Percentiles rank a stretch among this genome's conserved stretches.
These are phyloP conservation scores for Drosophila setifemur DNA, from an alignment of 1,140 invertebrate species.

Conservation along the genomic window DNA sequence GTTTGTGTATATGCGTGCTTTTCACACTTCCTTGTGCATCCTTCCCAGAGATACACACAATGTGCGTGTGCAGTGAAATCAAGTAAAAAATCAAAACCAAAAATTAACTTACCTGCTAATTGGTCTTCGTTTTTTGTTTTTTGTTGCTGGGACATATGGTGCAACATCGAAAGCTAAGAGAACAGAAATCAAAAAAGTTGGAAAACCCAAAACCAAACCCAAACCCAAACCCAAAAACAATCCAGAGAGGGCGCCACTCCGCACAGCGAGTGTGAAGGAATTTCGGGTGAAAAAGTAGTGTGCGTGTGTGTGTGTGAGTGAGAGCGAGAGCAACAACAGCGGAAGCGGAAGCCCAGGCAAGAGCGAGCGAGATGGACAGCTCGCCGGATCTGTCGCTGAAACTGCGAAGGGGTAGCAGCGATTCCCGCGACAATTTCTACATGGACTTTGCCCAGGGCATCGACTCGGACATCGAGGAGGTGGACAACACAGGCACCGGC, in stretches of 20 bases:
- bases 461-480: slow-evolving; percentile 93
- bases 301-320: neutral
- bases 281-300: neutral
- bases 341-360: neutral
- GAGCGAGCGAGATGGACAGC: slow-evolving; percentile 84
- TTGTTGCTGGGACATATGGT: neutral
- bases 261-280: neutral
- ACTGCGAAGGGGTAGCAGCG: slow-evolving; percentile 90
- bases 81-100: slow-evolving; percentile 23
- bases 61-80: slow-evolving; percentile 45
- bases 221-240: neutral
- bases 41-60: slow-evolving; percentile 58
- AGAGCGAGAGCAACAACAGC: neutral
- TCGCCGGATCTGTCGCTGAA: slow-evolving; percentile 91
- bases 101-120: slow-evolving; percentile 16
- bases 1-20: slow-evolving; percentile 39
- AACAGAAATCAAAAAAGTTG: neutral
- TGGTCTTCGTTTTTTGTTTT: no score
- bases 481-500: slow-evolving; percentile 84
- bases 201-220: no score
- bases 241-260: neutral
- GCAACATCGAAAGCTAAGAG: neutral
- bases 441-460: slow-evolving; percentile 94
- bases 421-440: slow-evolving; percentile 93
- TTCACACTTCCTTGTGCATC: slow-evolving; percentile 44